Conservation (phyloP, 2,113 vertebrate genomes). For the Vulpes ferrilata region DNA sequence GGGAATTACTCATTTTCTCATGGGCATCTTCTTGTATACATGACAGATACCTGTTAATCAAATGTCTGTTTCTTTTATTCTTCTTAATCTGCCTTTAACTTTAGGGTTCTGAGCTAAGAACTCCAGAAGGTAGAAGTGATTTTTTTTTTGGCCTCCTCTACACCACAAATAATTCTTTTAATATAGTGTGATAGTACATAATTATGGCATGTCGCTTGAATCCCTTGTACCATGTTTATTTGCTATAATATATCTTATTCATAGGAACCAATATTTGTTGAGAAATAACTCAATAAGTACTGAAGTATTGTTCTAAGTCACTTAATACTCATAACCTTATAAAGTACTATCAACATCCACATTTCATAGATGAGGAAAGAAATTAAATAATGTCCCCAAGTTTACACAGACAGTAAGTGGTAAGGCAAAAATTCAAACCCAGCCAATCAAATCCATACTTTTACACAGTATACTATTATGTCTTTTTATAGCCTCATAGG, state of each 20-base stretch:
- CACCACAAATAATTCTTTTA: not conserved
- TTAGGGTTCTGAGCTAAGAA: not conserved
- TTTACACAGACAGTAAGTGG: not conserved
- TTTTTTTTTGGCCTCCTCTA: not conserved
- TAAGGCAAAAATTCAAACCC: not conserved
- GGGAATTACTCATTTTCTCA: not conserved
- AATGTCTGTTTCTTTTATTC: not conserved
- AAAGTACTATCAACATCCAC: not conserved
- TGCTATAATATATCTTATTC: not conserved
- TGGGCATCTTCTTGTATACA: not conserved
- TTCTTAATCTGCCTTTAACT: not conserved
- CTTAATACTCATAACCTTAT: not conserved
- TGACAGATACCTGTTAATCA: not conserved
- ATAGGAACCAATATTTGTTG: not conserved
- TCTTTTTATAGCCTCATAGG: not conserved
- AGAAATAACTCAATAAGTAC: not conserved
- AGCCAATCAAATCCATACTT: not conserved
- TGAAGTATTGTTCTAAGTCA: not conserved
- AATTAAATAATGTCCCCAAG: not conserved
- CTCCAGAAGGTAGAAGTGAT: not conserved
- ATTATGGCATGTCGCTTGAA: rapidly evolving
- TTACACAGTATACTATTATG: not conserved
- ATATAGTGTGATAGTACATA: not conserved
- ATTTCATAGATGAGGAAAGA: not conserved
- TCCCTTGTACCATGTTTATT: not conserved